Conservation (phyloP, 2,888 invertebrate species). For the Campoplex capitator region DNA sequence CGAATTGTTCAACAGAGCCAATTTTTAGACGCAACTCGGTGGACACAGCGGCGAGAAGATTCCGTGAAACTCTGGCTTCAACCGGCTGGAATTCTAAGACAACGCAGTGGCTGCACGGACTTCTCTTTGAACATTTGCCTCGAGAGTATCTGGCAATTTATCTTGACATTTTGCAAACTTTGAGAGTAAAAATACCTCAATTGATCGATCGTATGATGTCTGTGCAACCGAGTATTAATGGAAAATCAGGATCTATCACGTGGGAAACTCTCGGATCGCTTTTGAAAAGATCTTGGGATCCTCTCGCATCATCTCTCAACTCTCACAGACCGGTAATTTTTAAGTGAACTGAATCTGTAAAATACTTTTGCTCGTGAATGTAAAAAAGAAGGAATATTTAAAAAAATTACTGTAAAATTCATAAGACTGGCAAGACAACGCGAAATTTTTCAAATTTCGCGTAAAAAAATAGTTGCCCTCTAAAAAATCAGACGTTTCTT, state of each 20-base stretch:
- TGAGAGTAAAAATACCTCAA: conserved; percentile 89
- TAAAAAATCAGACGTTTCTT: too few species aligned
- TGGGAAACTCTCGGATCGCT: conserved; percentile 89
- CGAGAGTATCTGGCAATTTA: conserved; percentile 89
- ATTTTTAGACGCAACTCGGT: conserved; percentile 89
- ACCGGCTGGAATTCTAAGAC: conserved; percentile 91
- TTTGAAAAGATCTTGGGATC: conserved; percentile 91
- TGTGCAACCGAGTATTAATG: conserved; percentile 85
- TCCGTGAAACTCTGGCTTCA: conserved; percentile 89
- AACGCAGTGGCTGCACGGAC: conserved; percentile 91
- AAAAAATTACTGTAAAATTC: not conserved
- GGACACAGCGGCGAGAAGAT: conserved; percentile 89
- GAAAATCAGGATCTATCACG: conserved; percentile 85
- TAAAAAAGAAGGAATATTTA: not conserved
- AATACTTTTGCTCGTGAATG: not conserved
- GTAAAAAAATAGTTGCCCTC: too few species aligned
- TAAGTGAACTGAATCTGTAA: not conserved
- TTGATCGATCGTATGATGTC: conserved; percentile 91
- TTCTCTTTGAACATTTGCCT: conserved; percentile 89
- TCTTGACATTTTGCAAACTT: conserved; percentile 91
- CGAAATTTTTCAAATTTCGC: too few species aligned
- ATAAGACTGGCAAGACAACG: too few species aligned
- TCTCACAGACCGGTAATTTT: conserved; percentile 87
- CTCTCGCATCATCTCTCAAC: conserved; percentile 86
- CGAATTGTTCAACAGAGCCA: conserved; percentile 88